These are phyloP conservation scores for Sclerurus mexicanus DNA, from an alignment of 2,113 vertebrate genomes.

Conservation along the genomic window DNA sequence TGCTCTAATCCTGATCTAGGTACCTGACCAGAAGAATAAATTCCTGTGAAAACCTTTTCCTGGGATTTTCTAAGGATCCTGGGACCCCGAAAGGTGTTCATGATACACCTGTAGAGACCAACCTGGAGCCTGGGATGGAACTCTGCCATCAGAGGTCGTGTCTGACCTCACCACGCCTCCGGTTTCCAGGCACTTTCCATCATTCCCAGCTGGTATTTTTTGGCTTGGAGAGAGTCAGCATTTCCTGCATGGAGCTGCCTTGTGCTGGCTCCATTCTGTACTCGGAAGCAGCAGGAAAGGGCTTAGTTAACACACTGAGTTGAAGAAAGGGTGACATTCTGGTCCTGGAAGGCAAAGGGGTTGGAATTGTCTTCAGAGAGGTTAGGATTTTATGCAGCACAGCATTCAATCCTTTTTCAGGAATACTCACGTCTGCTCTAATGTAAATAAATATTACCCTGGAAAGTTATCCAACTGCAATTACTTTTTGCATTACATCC, in stretches of 20 bases:
- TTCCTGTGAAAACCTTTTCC: not conserved
- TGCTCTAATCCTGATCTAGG: not conserved
- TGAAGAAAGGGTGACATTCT: not conserved
- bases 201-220: not conserved
- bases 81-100: not conserved
- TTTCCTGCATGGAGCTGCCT: not conserved
- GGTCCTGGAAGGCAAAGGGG: not conserved
- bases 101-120: not conserved
- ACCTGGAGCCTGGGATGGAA: not conserved
- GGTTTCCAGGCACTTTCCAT: not conserved
- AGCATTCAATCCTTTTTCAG: not conserved
- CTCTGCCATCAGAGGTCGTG: not conserved
- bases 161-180: not conserved
- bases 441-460: conserved; percentile 41
- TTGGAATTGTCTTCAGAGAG: not conserved
- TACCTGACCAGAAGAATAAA: not conserved
- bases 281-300: not conserved
- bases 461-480: conserved; percentile 45
- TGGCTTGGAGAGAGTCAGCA: not conserved
- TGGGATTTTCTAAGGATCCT: not conserved
- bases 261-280: not conserved
- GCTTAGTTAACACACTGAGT: not conserved
- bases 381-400: conserved; percentile 20
- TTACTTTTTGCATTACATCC: conserved; percentile 74
- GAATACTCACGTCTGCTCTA: not conserved